Conservation (phyloP, 2,797 vertebrate species). For the Sebastes kiyomatsui region DNA sequence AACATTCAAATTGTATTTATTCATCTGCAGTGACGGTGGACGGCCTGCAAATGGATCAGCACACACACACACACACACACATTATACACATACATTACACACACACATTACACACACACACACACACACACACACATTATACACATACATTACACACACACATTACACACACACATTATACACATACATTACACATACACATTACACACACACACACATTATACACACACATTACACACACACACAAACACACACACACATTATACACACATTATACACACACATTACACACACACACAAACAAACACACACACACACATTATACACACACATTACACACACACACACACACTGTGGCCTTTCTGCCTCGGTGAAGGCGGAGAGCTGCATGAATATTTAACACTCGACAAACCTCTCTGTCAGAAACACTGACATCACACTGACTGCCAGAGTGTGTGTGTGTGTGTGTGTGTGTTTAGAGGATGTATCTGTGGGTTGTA, state of each 20-base stretch:
- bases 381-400: slow-evolving; percentile 70
- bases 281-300: too few species aligned
- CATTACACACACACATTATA: background rate
- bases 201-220: too few species aligned
- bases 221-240: too few species aligned
- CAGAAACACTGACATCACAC: slow-evolving; percentile 67
- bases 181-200: too few species aligned
- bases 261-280: too few species aligned
- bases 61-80: background rate
- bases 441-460: slow-evolving; percentile 28
- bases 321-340: background rate
- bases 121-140: background rate
- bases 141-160: background rate
- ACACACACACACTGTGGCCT: slow-evolving; percentile 21
- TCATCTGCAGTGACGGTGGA: slow-evolving; percentile 1
- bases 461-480: slow-evolving; percentile 41
- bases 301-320: too few species aligned
- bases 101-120: background rate
- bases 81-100: background rate
- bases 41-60: slow-evolving; percentile 3
- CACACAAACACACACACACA: too few species aligned
- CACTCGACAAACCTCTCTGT: slow-evolving; percentile 69
- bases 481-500: slow-evolving; percentile 55
- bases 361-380: slow-evolving; percentile 30
- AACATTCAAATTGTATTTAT: slow-evolving; percentile 26